phyloP scores from a whole-genome alignment of 2,113 vertebrate species.

The Columba janthina region DNA sequence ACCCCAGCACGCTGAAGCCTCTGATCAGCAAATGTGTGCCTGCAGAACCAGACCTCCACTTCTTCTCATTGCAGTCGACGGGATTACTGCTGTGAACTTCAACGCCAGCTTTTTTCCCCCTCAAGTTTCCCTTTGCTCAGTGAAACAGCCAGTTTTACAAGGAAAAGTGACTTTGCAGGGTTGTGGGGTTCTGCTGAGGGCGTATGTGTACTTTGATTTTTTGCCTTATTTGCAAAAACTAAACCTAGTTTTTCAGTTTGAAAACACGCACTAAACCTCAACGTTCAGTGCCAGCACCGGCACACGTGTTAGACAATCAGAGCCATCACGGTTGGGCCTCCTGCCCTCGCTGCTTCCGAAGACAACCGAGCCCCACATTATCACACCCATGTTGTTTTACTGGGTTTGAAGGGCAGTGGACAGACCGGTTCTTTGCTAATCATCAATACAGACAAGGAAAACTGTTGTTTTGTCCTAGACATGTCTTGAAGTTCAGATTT shows the following conservation, averaged over 20 bases:
- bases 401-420: not conserved
- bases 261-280: not conserved
- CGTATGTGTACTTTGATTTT: not conserved
- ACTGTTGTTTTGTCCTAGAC: not conserved
- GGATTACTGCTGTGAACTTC: not conserved
- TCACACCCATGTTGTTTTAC: accelerated
- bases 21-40: not conserved
- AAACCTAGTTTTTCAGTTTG: not conserved
- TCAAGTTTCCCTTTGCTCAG: not conserved
- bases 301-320: not conserved
- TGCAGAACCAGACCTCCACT: not conserved
- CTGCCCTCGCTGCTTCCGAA: not conserved
- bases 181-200: not conserved
- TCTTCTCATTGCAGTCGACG: not conserved
- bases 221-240: not conserved
- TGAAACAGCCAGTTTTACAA: not conserved
- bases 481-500: not conserved
- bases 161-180: not conserved
- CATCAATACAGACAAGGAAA: not conserved
- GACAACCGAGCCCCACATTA: not conserved
- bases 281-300: not conserved
- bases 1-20: not conserved
- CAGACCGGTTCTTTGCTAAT: not conserved
- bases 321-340: not conserved
- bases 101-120: not conserved